Evolutionary conservation across 2,888 invertebrate genomes (phyloP).

Genomic region (Phyllotreta cruciferae): DNA sequence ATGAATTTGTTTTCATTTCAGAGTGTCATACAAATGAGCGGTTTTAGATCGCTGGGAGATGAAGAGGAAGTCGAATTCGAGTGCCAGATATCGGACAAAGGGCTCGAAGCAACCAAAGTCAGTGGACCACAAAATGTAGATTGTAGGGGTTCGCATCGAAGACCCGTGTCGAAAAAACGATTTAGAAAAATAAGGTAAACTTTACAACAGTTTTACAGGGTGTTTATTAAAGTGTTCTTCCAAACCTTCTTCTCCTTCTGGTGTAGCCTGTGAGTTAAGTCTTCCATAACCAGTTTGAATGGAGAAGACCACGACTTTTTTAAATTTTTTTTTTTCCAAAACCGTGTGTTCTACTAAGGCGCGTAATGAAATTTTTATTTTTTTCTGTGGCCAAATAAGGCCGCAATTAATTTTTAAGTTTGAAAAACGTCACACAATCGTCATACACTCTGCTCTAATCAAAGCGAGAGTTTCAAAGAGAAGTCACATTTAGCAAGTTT

Average conservation of each 20-base stretch:
- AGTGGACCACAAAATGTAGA: slow-evolving; percentile 79
- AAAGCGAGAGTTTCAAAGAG: too few relatives aligned
- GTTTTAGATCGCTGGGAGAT: slow-evolving; percentile 87
- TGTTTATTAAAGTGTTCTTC: too few relatives aligned
- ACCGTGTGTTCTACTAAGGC: too few relatives aligned
- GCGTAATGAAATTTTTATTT: too few relatives aligned
- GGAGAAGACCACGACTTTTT: slow-evolving; percentile 1
- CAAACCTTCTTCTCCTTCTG: not conserved
- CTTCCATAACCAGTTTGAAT: slow-evolving; percentile 1
- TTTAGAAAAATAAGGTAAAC: slow-evolving; percentile 82
- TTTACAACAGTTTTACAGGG: not conserved
- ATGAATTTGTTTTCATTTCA: slow-evolving; percentile 55
- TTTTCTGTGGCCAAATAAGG: too few relatives aligned
- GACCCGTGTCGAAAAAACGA: slow-evolving; percentile 82
- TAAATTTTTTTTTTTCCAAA: too few relatives aligned
- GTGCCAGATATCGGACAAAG: slow-evolving; percentile 83
- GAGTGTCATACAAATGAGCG: slow-evolving; percentile 91
- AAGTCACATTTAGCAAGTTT: too few relatives aligned
- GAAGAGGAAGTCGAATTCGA: slow-evolving; percentile 90
- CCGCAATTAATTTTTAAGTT: too few relatives aligned
- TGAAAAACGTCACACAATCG: too few relatives aligned
- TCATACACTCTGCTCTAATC: too few relatives aligned
- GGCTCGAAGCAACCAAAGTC: slow-evolving; percentile 85
- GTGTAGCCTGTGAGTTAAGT: too few relatives aligned
- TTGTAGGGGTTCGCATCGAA: slow-evolving; percentile 82